Base-by-base conservation (phyloP, 2,888 invertebrate genomes). In the Andrena bicolor region DNA sequence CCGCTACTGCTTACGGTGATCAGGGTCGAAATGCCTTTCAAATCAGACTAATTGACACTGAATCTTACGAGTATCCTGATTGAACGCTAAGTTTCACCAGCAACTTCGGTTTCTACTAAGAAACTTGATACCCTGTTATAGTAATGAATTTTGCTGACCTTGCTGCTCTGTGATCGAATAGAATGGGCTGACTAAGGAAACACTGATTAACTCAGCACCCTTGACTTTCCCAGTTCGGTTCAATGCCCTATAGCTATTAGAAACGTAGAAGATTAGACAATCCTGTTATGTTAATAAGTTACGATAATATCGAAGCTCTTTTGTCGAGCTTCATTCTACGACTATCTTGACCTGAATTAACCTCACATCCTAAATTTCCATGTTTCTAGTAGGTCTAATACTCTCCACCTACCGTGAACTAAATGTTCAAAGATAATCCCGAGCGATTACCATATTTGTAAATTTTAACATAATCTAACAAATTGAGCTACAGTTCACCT, bases 281-380 rank as follows among this genome's bases (percentile, higher is more conserved):
- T 56, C 56, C 56, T 23, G 56, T 56, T 56, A 56, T 56, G 56
- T 10, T 56, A 56, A 56, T 56, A 56, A 56, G 26, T 10, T 23
- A 23, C 8, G 56, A 26, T 26, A 56, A 56, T 56, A 5, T 26
- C 23, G 10, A 13, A 26, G 23, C 7, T 10, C 20, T 20, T 20
- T n/a, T 61, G 32, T 32, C 32, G 30, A 6, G n/a, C 6, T 60
- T 6, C 16, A 30, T 30, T 16, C 30, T 7, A 6, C 7, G 60
- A 60, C 16, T 60, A 60, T 16, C n/a, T 32, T 60, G n/a, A 32
- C 60, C 30, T 6, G n/a, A 30, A 60, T 30, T 60, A 60, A 60
- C 7, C 30, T 20, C 10, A 8, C 16, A 30, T n/a, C n/a, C 3
- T 56, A 20, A 23, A 26, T 13, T 26, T 56, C 10, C 53, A 56